These are phyloP conservation scores for Anticlea derivata DNA, from an alignment of 2,888 invertebrate genomes.

Conservation along the genomic window DNA sequence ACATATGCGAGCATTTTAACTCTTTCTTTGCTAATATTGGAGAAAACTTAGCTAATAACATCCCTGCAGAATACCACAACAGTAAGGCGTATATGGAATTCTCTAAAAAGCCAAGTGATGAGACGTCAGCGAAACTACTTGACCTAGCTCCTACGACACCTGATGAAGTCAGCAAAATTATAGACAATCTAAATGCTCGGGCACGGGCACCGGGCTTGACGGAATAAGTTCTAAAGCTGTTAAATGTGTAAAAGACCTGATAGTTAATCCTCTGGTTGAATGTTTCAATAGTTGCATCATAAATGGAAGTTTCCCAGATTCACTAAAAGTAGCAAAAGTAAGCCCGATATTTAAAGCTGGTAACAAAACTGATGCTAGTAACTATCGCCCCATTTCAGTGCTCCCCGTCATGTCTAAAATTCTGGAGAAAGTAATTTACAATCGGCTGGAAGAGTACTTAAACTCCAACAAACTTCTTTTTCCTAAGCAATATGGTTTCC, in stretches of 20 bases:
- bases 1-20: neutral
- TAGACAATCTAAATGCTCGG: neutral
- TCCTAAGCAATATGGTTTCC: too few relatives aligned
- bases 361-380: neutral
- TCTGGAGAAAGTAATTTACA: too few relatives aligned
- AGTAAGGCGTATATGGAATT: neutral
- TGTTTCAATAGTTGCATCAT: neutral
- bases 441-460: too few relatives aligned
- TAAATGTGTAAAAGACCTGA: neutral
- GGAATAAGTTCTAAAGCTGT: neutral
- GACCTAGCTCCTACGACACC: neutral
- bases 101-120: neutral
- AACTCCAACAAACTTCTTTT: too few relatives aligned
- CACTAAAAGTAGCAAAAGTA: slow-evolving; percentile 2
- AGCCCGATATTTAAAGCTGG: neutral
- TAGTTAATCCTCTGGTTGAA: neutral
- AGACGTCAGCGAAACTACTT: neutral
- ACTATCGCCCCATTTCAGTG: neutral
- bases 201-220: neutral
- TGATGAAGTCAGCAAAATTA: neutral
- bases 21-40: slow-evolving; percentile 1
- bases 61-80: neutral
- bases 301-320: slow-evolving; percentile 1
- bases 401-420: too few relatives aligned
- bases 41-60: slow-evolving; percentile 2